Percentiles rank a stretch among this genome's conserved stretches.
phyloP scores from a whole-genome alignment of 1,140 invertebrate genomes.

The Melanaphis sacchari region DNA sequence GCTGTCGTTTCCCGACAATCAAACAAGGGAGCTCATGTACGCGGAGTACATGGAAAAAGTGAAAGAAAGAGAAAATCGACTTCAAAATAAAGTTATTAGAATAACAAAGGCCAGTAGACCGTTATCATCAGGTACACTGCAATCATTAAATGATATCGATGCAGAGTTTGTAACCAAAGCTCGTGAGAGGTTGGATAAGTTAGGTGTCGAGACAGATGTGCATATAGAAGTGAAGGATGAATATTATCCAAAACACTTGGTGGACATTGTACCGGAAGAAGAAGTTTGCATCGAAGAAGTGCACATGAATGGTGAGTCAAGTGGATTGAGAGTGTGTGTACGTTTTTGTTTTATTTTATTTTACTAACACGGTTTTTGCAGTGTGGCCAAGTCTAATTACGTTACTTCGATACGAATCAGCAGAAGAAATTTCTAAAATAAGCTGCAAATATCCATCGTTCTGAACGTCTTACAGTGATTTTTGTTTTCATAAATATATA shows the following conservation, averaged over 20 bases:
- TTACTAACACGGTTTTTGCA: conserved; percentile 53
- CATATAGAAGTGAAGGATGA: conserved; percentile 19
- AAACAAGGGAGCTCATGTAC: conserved; percentile 71
- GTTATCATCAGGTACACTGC: not conserved
- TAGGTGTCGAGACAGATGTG: conserved; percentile 62
- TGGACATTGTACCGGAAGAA: conserved; percentile 43
- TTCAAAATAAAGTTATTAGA: conserved; percentile 79
- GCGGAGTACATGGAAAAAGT: conserved; percentile 82
- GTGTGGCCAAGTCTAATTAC: conserved; percentile 50
- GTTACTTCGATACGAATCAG: not conserved
- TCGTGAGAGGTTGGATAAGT: conserved; percentile 67
- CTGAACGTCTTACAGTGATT: conserved; percentile 30
- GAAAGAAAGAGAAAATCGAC: conserved; percentile 77
- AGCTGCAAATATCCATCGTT: conserved; percentile 23
- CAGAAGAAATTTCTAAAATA: conserved; percentile 38
- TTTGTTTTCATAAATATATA: conserved; percentile 34
- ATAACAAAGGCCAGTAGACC: conserved; percentile 60
- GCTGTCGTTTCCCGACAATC: conserved; percentile 62
- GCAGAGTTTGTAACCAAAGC: conserved; percentile 61
- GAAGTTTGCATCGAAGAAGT: conserved; percentile 55
- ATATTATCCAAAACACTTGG: conserved; percentile 41
- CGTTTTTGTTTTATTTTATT: conserved; percentile 41
- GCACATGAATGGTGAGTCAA: conserved; percentile 49
- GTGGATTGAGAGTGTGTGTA: conserved; percentile 42
- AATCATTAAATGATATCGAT: conserved; percentile 51